A percentile compares a stretch with the other conserved stretches of the same genome.
Conservation (phyloP, 2,797 vertebrate species). For the Aeoliscus strigatus region DNA sequence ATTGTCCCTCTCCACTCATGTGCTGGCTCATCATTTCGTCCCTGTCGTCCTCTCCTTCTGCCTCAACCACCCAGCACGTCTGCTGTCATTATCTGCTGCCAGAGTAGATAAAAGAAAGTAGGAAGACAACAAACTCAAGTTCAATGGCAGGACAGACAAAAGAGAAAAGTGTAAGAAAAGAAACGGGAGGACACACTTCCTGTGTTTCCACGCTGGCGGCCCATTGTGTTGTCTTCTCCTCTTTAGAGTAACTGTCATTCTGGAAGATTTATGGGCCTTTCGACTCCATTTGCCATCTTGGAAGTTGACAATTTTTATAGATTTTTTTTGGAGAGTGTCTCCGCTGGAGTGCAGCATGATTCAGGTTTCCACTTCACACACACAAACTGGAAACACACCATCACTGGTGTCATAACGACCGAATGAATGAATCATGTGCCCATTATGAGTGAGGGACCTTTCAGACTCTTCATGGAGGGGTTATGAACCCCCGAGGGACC, state of each 20-base stretch:
- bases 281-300: conserved; percentile 9
- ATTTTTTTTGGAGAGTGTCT: conserved; percentile 19
- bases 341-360: not conserved
- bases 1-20: conserved; percentile 17
- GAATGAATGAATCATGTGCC: too few relatives aligned
- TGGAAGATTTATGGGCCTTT: conserved; percentile 34
- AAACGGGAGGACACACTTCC: not conserved
- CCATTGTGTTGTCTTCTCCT: conserved; percentile 26
- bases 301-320: conserved; percentile 31
- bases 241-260: conserved; percentile 38
- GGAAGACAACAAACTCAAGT: not conserved
- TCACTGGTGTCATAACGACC: too few relatives aligned
- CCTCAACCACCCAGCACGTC: not conserved
- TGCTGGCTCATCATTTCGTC: conserved; percentile 8
- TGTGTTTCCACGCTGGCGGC: too few relatives aligned
- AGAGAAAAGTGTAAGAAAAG: not conserved
- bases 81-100: conserved; percentile 10
- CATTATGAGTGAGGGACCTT: too few relatives aligned
- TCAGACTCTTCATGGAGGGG: too few relatives aligned
- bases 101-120: not conserved
- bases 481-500: too few relatives aligned
- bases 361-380: too few relatives aligned
- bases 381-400: too few relatives aligned
- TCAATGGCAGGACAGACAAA: conserved; percentile 3
- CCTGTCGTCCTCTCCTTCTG: conserved; percentile 6